phyloP scores from a whole-genome alignment of 2,888 invertebrate genomes.

The Nemoura dubitans region DNA sequence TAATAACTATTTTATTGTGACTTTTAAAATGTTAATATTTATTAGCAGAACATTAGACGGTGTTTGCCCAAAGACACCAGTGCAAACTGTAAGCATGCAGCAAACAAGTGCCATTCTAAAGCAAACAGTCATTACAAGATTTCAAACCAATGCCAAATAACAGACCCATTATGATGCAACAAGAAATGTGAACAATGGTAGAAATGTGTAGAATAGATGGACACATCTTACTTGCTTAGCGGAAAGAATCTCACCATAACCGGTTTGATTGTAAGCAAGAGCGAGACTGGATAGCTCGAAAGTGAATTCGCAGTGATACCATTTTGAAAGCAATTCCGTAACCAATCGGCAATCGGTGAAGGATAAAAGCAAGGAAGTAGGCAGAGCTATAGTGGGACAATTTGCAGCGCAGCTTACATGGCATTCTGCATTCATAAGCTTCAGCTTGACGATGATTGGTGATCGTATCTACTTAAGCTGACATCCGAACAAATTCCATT shows the following conservation, averaged over 20 bases:
- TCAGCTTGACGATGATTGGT: not conserved
- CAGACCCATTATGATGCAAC: not conserved
- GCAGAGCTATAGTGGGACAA: not conserved
- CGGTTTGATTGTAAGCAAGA: not conserved
- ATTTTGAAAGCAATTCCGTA: not conserved
- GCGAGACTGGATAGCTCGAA: not conserved
- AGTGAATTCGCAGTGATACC: not conserved
- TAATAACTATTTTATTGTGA: not conserved
- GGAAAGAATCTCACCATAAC: not conserved
- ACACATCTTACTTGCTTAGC: too few species aligned
- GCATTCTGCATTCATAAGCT: not conserved
- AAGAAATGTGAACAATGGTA: not conserved
- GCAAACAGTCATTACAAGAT: not conserved
- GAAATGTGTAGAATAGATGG: not conserved
- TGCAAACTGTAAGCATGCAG: not conserved
- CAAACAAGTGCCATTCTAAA: not conserved
- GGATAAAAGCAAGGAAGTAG: not conserved
- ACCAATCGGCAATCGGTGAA: not conserved
- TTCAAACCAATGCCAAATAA: not conserved
- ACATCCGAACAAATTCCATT: too few species aligned
- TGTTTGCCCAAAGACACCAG: not conserved
- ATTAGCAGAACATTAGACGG: not conserved
- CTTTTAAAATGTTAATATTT: not conserved
- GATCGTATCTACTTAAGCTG: not conserved
- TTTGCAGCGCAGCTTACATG: not conserved